Conservation (phyloP, 2,113 vertebrate genomes). For the Mus pahari region DNA sequence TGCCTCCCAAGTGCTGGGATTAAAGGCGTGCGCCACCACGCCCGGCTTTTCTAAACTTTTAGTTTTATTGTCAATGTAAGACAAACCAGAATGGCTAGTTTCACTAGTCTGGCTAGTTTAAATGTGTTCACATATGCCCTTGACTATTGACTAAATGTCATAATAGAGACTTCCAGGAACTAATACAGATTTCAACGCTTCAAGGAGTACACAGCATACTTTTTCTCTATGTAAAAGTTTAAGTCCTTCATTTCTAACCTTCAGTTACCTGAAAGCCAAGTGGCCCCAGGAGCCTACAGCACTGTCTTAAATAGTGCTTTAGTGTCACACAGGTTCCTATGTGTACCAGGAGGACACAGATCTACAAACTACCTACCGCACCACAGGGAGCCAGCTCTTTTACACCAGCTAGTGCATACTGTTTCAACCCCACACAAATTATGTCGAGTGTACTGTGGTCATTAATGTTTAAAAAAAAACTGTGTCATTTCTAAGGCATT, state of each 20-base stretch:
- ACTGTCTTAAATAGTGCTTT: neutral
- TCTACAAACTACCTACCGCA: conserved; percentile 35
- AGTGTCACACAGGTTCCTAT: conserved; percentile 50
- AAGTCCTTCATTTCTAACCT: conserved; percentile 39
- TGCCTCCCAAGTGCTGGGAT: too few species aligned
- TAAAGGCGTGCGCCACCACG: too few species aligned
- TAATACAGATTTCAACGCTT: conserved; percentile 26
- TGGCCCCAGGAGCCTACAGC: neutral
- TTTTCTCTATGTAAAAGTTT: conserved; percentile 53
- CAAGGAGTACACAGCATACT: conserved; percentile 12
- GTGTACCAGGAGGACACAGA: conserved; percentile 7
- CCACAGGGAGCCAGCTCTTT: conserved; percentile 42
- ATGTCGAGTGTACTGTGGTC: conserved; percentile 9
- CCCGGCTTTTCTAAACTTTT: conserved; percentile 51
- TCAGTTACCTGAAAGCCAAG: conserved; percentile 20
- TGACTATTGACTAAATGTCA: conserved; percentile 30
- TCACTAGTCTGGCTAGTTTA: conserved; percentile 56
- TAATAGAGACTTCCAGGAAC: conserved; percentile 42
- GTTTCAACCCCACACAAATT: conserved; percentile 50
- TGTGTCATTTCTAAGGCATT: conserved; percentile 48
- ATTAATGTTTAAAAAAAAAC: conserved; percentile 62
- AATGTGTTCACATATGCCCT: conserved; percentile 22
- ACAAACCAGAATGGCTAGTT: conserved; percentile 23
- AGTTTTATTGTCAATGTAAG: neutral
- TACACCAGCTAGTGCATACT: neutral